Percentiles rank a stretch among this genome's conserved stretches.
These are phyloP conservation scores for Agrypnia vestita DNA, from an alignment of 1,140 invertebrate species.

Conservation along the genomic window DNA sequence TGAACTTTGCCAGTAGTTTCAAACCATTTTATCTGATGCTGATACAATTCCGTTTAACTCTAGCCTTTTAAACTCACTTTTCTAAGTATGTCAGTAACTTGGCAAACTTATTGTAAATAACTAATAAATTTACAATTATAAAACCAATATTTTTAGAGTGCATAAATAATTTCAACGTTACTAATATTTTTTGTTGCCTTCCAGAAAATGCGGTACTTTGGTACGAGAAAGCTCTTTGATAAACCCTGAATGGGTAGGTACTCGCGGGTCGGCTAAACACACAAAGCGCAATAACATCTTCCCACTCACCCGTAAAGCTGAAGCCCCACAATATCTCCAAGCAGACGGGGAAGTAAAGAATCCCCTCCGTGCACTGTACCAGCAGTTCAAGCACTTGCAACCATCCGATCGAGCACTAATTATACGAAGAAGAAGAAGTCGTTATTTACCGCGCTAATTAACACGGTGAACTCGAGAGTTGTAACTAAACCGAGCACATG, in stretches of 20 bases:
- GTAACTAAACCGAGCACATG: conserved; percentile 7
- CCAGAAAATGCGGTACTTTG: no score
- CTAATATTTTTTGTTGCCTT: no score
- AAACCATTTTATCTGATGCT: no score
- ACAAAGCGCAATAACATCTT: conserved; percentile 2
- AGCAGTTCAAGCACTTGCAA: conserved; percentile 26
- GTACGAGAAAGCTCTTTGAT: no score
- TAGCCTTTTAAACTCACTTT: neutral
- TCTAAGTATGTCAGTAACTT: conserved; percentile 18
- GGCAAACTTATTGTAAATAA: no score
- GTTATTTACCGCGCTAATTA: conserved; percentile 41
- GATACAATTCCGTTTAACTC: conserved; percentile 12
- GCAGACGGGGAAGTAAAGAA: conserved; percentile 26
- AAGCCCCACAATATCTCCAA: conserved; percentile 31
- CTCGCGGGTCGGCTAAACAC: neutral
- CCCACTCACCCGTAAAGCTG: conserved; percentile 51
- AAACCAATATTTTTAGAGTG: no score
- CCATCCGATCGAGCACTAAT: conserved; percentile 28
- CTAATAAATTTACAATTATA: no score
- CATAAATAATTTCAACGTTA: no score
- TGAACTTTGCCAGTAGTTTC: conserved; percentile 13
- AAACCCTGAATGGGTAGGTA: no score
- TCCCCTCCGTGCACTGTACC: conserved; percentile 12
- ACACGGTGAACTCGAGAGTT: conserved; percentile 21
- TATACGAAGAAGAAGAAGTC: conserved; percentile 20